Conservation (phyloP, 1,140 invertebrate genomes). For the Mamestra configurata region DNA sequence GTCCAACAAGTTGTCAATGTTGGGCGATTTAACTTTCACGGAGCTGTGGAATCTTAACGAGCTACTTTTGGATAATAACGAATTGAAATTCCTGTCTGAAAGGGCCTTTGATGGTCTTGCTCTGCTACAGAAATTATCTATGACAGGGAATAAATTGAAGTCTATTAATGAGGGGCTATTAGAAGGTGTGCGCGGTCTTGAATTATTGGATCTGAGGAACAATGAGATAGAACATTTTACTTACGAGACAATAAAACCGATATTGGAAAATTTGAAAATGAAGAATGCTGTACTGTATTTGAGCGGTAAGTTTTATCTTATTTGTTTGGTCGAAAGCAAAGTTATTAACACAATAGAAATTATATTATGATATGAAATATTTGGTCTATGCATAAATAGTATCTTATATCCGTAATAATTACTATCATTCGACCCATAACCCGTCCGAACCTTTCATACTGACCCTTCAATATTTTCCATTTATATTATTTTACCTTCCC, state of each 20-base stretch:
- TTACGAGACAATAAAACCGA: conserved; percentile 91
- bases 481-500: conserved; percentile 9
- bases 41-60: conserved; percentile 92
- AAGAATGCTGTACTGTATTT: conserved; percentile 91
- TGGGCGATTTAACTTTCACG: conserved; percentile 92
- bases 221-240: conserved; percentile 92
- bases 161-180: conserved; percentile 91
- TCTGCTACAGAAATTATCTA: conserved; percentile 90
- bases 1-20: conserved; percentile 91
- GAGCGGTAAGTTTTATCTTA: conserved; percentile 90
- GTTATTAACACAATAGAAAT: not conserved
- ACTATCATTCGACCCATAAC: not conserved
- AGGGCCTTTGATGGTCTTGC: conserved; percentile 92
- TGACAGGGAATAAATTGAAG: conserved; percentile 92
- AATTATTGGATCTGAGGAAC: conserved; percentile 92
- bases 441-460: not conserved
- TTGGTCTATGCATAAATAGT: too few relatives aligned
- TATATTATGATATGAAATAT: not conserved
- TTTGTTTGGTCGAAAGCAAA: not conserved
- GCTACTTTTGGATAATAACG: conserved; percentile 92
- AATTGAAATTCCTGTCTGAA: conserved; percentile 90
- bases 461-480: not conserved
- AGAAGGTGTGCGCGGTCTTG: conserved; percentile 89
- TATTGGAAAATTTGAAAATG: conserved; percentile 92
- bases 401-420: not conserved